These are phyloP conservation scores for Osmerus mordax DNA, from an alignment of 2,113 vertebrate species.

Conservation along the genomic window DNA sequence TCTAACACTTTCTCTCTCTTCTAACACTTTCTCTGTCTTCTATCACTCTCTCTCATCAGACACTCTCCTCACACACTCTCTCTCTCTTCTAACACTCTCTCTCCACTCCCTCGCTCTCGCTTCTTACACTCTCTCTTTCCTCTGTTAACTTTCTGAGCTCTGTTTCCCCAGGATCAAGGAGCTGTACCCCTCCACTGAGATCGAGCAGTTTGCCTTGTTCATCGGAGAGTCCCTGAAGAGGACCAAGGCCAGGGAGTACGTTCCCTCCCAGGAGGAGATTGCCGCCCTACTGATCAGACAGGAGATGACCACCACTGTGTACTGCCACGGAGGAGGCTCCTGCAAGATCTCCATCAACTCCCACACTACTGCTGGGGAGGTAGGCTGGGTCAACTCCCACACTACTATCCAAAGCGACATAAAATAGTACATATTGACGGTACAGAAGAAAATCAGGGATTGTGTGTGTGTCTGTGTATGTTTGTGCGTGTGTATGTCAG, in stretches of 20 bases:
- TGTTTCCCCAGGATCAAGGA: slow-evolving; percentile 78
- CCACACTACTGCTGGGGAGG: slow-evolving; percentile 77
- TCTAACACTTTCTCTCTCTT: neutral
- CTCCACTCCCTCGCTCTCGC: neutral
- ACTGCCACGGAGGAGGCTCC: slow-evolving; percentile 90
- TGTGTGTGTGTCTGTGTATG: neutral
- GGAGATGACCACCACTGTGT: slow-evolving; percentile 80
- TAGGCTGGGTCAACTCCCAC: neutral
- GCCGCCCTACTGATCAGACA: slow-evolving; percentile 80
- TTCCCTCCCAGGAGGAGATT: slow-evolving; percentile 91
- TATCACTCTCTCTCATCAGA: neutral
- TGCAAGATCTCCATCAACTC: slow-evolving; percentile 94
- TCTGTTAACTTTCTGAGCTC: neutral
- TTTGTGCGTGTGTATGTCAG: too few relatives aligned
- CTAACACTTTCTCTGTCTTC: neutral
- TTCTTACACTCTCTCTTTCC: neutral
- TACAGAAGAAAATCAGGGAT: too few relatives aligned
- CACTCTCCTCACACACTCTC: neutral
- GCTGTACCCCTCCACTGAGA: slow-evolving; percentile 81
- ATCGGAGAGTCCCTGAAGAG: slow-evolving; percentile 84
- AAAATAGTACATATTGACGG: neutral
- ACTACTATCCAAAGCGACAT: neutral
- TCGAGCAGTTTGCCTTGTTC: slow-evolving; percentile 84
- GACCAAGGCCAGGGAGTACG: slow-evolving; percentile 86
- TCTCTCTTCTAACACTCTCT: neutral